These are phyloP conservation scores for Himalopsyche phryganea DNA, from an alignment of 1,140 invertebrate genomes.

Conservation along the genomic window DNA sequence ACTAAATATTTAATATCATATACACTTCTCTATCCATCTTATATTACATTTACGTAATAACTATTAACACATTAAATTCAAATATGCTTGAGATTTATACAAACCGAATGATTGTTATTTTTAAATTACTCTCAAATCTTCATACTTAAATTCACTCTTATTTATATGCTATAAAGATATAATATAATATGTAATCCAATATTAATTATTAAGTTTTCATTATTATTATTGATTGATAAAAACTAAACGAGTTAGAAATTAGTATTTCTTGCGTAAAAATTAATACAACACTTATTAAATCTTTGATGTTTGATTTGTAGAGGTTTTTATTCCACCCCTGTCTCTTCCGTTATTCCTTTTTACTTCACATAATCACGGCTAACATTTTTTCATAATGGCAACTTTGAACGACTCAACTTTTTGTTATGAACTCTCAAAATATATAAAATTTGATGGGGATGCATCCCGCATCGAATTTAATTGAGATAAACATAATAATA, in stretches of 20 bases:
- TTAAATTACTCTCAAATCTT: constrained; percentile 3
- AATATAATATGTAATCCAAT: constrained; percentile 2
- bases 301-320: constrained; percentile 1
- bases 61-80: background rate
- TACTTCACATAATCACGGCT: background rate
- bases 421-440: background rate
- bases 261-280: background rate
- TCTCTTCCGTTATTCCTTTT: too few relatives aligned
- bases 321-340: background rate
- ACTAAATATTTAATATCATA: constrained; percentile 19
- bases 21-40: constrained; percentile 8
- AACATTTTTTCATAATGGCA: background rate
- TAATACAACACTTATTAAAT: background rate
- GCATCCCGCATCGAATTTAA: too few relatives aligned
- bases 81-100: constrained; percentile 9
- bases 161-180: constrained; percentile 2
- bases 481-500: too few relatives aligned
- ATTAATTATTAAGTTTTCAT: constrained; percentile 2
- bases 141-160: constrained; percentile 10
- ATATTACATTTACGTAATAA: constrained; percentile 7
- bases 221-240: constrained; percentile 1
- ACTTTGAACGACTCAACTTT: background rate
- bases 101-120: constrained; percentile 4
- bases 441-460: background rate
- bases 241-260: background rate